Base-by-base conservation (phyloP, 1,140 invertebrate species). In the Hyposmocoma kahamanoa region DNA sequence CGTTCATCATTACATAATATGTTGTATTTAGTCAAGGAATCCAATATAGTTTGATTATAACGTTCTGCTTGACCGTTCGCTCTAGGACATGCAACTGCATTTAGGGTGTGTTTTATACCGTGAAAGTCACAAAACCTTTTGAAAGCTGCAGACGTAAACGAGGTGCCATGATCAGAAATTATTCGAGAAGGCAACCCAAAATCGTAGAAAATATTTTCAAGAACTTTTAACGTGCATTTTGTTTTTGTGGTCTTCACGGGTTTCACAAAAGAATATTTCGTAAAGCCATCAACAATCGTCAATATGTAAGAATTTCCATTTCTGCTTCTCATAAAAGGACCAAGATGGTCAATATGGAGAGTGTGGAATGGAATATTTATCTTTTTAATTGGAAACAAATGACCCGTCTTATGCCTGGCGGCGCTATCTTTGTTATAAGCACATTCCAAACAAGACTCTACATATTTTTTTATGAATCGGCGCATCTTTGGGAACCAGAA, bases 1-100 rank as follows among this genome's bases (percentile, higher is more conserved):
- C 38, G 38, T 13, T 41, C 38, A 20, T 41, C 20, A 10, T 41
- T 41, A 9, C 5, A 1, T 9, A 22, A 9, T 1, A n/a, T 6
- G 22, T 41, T 41, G 6, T 41, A 22, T 22, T 20, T 21, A 21
- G 18, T 13, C 13, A 41, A 21, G 10, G 38, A 20, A 41, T 41
- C 22, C 1, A 41, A 13, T 11, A 41, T 41, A 3, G 38, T 41
- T 15, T 41, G 38, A 20, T 41, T 41, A 15, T 21, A 41, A 11
- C 38, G 18, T 13, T 41, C 38, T 9, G 38, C 38, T 41, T 41
- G 38, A 13, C 38, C 38, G 20, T 41, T 41, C n/a, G 38, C 38
- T 10, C 38, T 20, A 10, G 38, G 38, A 41, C 38, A 41, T 3
- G 38, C 38, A 20, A 41, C 38, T 2, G 38, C 38, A 22, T 41